Evolutionary conservation across 2,113 vertebrate species (phyloP), one percentile per base, ranked within the genome.

Genomic region (Pygathrix nemaeus): DNA sequence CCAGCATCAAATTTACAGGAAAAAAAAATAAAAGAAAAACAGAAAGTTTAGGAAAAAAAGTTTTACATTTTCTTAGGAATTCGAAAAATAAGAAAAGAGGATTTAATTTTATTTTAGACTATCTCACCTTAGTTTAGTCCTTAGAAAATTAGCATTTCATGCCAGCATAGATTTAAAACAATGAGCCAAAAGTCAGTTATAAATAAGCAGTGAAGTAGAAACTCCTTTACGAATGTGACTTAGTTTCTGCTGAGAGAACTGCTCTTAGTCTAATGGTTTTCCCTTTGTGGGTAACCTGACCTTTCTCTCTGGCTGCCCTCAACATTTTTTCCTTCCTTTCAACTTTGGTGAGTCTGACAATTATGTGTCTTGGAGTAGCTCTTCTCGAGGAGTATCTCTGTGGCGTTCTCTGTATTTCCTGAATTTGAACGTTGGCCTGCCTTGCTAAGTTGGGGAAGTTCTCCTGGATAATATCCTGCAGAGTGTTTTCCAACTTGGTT

Each of bases 81-180:
- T 57, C 30, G 8, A 66, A 76, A 96, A 89, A 66, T 12, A 55
- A 83, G 4, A 93, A 97, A 8, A 85, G 40, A 21, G 23, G 43
- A 87, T 79, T 90, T 50, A 90, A 66, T 64, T 96, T 97, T 86
- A 59, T 82, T 38, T 92, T 38, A 59, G 50, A 40, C 73, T 55
- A n/a, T 2, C 2, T 93, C 68, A 78, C 6, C 43, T 96, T 68
- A 81, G 45, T 90, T 90, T 1, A 45, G 30, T 50, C 84, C n/a
- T 92, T 76, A 90, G 40, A 92, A 90, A 84, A 70, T 80, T 23
- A 95, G 38, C n/a, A 70, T 61, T 72, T 72, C 27, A 64, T 90
- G 11, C 2, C 48, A 72, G 27, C 6, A 59, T 80, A 80, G 27
- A 78, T 45, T 80, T 90, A 92, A 95, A 97, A 73, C 30, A 80